Conservation (phyloP, 2,113 vertebrate species). For the Odontesthes bonariensis region DNA sequence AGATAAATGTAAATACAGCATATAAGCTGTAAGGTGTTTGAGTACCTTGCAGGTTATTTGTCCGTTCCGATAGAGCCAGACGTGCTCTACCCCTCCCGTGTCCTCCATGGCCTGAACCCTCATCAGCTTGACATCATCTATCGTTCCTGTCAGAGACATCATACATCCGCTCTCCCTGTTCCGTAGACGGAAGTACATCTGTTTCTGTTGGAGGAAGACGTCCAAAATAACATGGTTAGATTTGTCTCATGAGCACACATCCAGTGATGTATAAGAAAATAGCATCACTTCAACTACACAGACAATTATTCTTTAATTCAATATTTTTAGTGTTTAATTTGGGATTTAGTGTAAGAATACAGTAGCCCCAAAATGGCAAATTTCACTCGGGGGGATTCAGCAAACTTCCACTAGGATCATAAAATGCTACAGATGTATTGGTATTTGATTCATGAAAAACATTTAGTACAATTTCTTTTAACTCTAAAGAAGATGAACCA, state of each 20-base stretch:
- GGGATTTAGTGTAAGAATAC: background rate
- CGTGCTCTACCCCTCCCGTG: slow-evolving; percentile 86
- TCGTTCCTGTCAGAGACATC: slow-evolving; percentile 89
- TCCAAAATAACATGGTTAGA: background rate
- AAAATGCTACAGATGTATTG: too few relatives aligned
- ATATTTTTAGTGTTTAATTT: background rate
- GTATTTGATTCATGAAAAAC: too few relatives aligned
- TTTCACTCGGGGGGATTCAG: too few relatives aligned
- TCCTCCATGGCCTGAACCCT: slow-evolving; percentile 91
- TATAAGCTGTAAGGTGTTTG: too few relatives aligned
- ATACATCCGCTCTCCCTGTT: slow-evolving; percentile 87
- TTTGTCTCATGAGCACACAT: background rate
- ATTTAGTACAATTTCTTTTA: background rate
- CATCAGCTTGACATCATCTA: slow-evolving; percentile 92
- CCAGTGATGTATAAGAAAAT: background rate
- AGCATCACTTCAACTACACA: background rate
- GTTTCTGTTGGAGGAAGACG: slow-evolving; percentile 82
- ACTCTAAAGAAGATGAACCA: background rate
- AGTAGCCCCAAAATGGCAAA: too few relatives aligned
- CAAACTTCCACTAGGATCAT: too few relatives aligned
- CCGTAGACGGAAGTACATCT: slow-evolving; percentile 87
- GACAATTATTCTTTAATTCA: background rate
- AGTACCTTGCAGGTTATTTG: slow-evolving; percentile 89
- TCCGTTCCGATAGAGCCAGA: slow-evolving; percentile 93
- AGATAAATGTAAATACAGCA: too few relatives aligned